Conservation (phyloP, 2,797 vertebrate genomes). For the Apogon hyalosoma region DNA sequence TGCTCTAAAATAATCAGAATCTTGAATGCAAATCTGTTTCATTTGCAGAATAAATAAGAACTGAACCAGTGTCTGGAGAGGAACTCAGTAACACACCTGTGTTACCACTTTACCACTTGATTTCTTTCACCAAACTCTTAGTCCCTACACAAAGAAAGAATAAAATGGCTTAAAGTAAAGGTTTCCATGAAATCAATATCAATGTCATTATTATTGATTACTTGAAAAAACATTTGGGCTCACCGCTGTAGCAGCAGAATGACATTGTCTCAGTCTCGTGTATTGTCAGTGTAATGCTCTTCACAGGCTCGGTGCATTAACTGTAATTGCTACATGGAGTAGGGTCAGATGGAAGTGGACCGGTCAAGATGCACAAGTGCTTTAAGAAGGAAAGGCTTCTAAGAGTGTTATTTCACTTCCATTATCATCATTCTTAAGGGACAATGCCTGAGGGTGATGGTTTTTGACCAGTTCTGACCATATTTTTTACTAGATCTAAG, state of each 20-base stretch:
- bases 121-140: not conserved
- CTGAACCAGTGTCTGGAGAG: no score
- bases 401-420: slow-evolving; percentile 43
- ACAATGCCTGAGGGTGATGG: slow-evolving; percentile 7
- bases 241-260: slow-evolving; percentile 14
- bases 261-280: slow-evolving; percentile 43
- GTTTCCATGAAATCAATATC: slow-evolving; percentile 62
- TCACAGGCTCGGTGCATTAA: slow-evolving; percentile 45
- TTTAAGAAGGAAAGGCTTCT: slow-evolving; percentile 6
- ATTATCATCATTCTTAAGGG: slow-evolving; percentile 34
- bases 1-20: no score
- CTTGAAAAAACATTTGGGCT: slow-evolving; percentile 44
- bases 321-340: slow-evolving; percentile 55
- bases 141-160: not conserved
- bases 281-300: slow-evolving; percentile 49
- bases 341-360: slow-evolving; percentile 55
- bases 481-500: slow-evolving; percentile 11
- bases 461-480: slow-evolving; percentile 14
- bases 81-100: no score
- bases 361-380: slow-evolving; percentile 38
- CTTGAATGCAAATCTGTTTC: no score
- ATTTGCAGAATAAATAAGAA: no score
- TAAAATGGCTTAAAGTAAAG: slow-evolving; percentile 30
- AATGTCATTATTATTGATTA: slow-evolving; percentile 59
- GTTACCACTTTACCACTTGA: no score